phyloP scores from a whole-genome alignment of 2,888 invertebrate genomes.

The Cheilosia variabilis region DNA sequence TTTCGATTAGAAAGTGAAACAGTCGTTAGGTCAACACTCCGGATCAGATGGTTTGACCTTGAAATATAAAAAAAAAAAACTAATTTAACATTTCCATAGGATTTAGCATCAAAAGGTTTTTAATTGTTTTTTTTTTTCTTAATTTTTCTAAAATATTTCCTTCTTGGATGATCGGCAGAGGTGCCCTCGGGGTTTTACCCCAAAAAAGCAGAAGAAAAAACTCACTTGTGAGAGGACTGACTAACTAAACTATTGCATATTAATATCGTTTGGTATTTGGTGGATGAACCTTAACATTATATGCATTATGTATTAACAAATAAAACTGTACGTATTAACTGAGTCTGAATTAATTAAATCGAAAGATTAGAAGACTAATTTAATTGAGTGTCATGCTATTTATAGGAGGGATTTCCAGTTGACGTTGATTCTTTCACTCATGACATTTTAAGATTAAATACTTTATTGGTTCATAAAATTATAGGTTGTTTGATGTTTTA shows the following conservation, averaged over 20 bases:
- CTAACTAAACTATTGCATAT: conserved; percentile 28
- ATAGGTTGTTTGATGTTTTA: no score
- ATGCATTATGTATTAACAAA: neutral
- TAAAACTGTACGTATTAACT: neutral
- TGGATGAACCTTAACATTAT: conserved; percentile 29
- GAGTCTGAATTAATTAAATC: neutral
- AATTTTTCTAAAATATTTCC: conserved; percentile 8
- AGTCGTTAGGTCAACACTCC: conserved; percentile 30
- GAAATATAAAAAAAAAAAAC: neutral
- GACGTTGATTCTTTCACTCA: no score
- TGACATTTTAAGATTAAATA: no score
- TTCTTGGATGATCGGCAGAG: conserved; percentile 3
- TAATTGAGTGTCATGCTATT: no score
- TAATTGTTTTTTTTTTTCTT: neutral
- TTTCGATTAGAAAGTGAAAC: conserved; percentile 12
- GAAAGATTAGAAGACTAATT: no score
- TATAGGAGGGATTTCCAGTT: no score
- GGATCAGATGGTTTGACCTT: conserved; percentile 8
- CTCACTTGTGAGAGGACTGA: neutral
- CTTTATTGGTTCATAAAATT: no score
- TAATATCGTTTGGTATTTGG: neutral
- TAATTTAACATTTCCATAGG: neutral
- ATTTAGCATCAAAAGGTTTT: neutral
- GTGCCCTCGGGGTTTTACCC: conserved; percentile 22
- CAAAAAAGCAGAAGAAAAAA: neutral